Evolutionary conservation across 1,140 invertebrate genomes (phyloP).

Genomic region (Drosophila ambigua): DNA sequence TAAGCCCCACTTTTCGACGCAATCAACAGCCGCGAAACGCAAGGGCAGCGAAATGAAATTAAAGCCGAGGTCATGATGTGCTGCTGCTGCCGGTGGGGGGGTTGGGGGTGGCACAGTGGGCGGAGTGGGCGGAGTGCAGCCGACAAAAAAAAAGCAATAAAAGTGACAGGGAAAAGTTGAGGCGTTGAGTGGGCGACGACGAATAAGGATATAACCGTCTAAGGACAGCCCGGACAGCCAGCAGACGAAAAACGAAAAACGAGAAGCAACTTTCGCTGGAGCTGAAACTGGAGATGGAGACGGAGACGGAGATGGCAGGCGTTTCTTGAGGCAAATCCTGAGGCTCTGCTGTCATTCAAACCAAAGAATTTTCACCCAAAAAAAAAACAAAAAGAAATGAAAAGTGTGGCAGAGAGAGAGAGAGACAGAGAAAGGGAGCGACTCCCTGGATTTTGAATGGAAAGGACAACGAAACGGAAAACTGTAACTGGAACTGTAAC

Average conservation of each 20-base stretch:
- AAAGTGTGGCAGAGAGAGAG: too few relatives aligned
- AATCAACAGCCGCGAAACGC: conserved; percentile 68
- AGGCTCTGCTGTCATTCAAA: too few relatives aligned
- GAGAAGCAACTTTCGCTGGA: neutral
- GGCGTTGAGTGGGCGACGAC: conserved; percentile 44
- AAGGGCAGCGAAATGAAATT: conserved; percentile 76
- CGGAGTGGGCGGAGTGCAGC: conserved; percentile 58
- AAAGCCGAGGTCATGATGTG: conserved; percentile 61
- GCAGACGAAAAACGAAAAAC: conserved; percentile 15
- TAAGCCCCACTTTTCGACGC: conserved; percentile 59
- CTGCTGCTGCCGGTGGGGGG: neutral
- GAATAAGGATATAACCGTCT: conserved; percentile 16
- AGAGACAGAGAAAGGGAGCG: too few relatives aligned
- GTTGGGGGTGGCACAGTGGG: conserved; percentile 27
- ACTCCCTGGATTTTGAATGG: too few relatives aligned
- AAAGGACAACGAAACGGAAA: too few relatives aligned
- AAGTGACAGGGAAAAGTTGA: conserved; percentile 50
- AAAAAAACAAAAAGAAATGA: too few relatives aligned
- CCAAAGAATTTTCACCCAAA: too few relatives aligned
- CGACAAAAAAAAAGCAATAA: conserved; percentile 41
- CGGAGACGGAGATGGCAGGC: too few relatives aligned
- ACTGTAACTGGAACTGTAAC: too few relatives aligned
- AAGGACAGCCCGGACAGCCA: neutral
- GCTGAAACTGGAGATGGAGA: conserved; percentile 3
- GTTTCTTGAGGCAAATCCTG: too few relatives aligned